Base-by-base conservation (phyloP, 2,113 vertebrate species). In the Anarrhichthys ocellatus region DNA sequence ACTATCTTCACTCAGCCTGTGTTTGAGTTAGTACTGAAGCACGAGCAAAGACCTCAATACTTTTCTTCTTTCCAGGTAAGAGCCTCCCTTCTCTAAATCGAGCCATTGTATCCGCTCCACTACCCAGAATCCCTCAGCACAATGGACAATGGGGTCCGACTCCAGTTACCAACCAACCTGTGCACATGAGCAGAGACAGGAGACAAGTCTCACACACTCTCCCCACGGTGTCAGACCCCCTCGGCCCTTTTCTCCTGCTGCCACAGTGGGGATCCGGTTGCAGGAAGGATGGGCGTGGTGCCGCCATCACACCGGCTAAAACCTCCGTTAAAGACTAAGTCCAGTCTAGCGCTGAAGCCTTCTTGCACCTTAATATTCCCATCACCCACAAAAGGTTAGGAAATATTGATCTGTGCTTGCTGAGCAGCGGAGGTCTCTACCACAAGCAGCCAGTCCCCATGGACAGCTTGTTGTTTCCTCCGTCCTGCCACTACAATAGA, bases 261-360 rank as follows among this genome's bases (percentile, higher is more conserved):
- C 64, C 58, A 62, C 80, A 68, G 87, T 59, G 36, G 70, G 54
- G 81, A 90, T 92, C 76, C 67, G 78, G 87, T 92, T 90, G 88
- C 93, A 92, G 90, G 92, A 92, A 90, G 93, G 90, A 92, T 70
- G 90, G 89, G 93, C 24, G 87, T 78, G 86, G 91, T 63, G 71
- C 78, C 18, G 9, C 68, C 24, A 3, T 52, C 18, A 42, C 29
- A 20, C 52, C 14, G 78, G 27, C 66, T 54, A 22, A 58, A 63
- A 80, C 61, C 22, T 42, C 66, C 17, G 3, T 20, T 34, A 24
- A 29, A 44, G 27, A 24, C 48, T 11, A 29, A 29, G 24, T 71
- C 61, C 27, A 36, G 24, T 48, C 67, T 62, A 50, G 14, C 1
- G 8, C 38, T 40, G 27, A 36, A 46, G 18, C 24, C 17, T 42